Base-by-base conservation (phyloP, 2,113 vertebrate species). In the Gasterosteus aculeatus region DNA sequence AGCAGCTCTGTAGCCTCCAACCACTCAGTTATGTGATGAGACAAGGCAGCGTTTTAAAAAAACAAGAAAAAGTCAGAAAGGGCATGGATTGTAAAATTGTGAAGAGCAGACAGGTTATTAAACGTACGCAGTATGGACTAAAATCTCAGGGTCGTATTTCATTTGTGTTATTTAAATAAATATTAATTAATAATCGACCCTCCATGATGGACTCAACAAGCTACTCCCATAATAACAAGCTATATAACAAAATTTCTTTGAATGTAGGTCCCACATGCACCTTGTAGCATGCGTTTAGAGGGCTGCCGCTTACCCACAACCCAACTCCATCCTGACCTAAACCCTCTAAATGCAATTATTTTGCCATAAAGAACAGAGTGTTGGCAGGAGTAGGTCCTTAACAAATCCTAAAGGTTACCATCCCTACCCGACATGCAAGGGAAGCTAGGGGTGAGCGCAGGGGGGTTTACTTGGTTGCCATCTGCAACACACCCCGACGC, bases 1-100 rank as follows among this genome's bases (percentile, higher is more conserved):
- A 53, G 62, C 7, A 16, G 64, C 29, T 62, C 35, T 49, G 22
- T 18, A 8, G 62, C 74, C 68, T 83, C 38, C 15, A 70, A 76
- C 47, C 29, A 38, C 51, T 42, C 53, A 42, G 31, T 47, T 59
- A 47, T n/a, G 33, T 16, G 47, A 54, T 57, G 44, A 57, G 5
- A 22, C 3, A 11, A 65, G 1, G 49, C 14, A 49, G 49, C 0
- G 7, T 42, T 39, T 46, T 42, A 47, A 59, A 54, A 54, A 54
- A 62, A 7, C 1, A 59, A 54, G 49, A 54, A 62, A 7, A 1
- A 49, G 41, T 46, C 49, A 51, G 35, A 65, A 53, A 22, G 39
- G 41, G 19, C 5, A 49, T 1, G 19, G 44, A 72, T 64, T 59
- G 63, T 64, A 44, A 51, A 60, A 26, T n/a, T 42, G 38, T 29